These are phyloP conservation scores for Orientallactaga bullata DNA, from an alignment of 2,113 vertebrate species.

Conservation along the genomic window DNA sequence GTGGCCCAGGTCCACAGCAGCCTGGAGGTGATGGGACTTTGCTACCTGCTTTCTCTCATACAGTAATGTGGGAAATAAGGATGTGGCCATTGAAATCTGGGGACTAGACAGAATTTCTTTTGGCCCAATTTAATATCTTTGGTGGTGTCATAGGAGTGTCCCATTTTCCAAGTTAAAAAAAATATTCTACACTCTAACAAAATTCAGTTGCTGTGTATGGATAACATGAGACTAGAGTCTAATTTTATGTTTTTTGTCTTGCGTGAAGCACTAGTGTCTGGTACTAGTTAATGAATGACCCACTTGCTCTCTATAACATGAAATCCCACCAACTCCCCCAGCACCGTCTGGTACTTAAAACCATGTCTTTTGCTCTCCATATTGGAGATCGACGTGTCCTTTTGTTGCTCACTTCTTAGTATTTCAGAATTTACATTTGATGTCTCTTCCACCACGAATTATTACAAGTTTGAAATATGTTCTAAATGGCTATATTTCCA, in stretches of 20 bases:
- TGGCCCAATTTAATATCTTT: no score
- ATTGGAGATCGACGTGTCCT: neutral
- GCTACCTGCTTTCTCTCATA: neutral
- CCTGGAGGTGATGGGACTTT: neutral
- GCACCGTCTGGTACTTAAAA: neutral
- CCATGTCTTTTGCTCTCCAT: neutral
- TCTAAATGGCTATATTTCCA: neutral
- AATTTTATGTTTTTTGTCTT: no score
- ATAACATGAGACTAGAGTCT: no score
- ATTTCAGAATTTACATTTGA: no score
- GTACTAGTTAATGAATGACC: neutral
- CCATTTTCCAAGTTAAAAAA: slow-evolving; percentile 11
- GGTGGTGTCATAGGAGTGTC: slow-evolving; percentile 4
- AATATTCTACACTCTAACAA: no score
- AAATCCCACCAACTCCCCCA: neutral
- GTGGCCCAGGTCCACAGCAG: neutral
- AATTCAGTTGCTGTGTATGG: no score
- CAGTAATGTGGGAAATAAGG: slow-evolving; percentile 17
- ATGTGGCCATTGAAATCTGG: slow-evolving; percentile 1
- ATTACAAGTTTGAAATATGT: neutral
- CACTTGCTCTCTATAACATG: neutral
- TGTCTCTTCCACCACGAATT: neutral
- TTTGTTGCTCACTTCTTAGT: slow-evolving; percentile 11
- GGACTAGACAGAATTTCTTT: neutral
- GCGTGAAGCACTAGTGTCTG: no score